Evolutionary conservation across 64 coral and sea anemone genomes (phyloP), one percentile per base, ranked within the genome.

Genomic region (Stichodactyla helianthus): DNA sequence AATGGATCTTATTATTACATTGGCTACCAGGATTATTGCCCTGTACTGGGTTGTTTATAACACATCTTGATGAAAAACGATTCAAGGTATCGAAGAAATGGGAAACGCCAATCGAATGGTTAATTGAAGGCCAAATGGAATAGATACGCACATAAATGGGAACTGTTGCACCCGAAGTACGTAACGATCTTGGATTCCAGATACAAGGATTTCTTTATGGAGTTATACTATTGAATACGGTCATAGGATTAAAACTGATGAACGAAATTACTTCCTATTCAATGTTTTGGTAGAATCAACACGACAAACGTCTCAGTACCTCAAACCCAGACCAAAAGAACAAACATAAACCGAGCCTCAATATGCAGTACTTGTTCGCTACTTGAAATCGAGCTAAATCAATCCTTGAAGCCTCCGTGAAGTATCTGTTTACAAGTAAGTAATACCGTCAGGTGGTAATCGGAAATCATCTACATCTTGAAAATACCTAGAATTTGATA

Each of bases 1-100:
- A 74, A 74, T 74, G 68, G 22, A 74, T 74, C 68, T 74, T 31
- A 27, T 74, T 74, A 11, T 74, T 74, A 35, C 68, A 74, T 74
- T 74, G 68, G 68, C 27, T 74, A 71, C 68, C 23, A 28, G 23
- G 10, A 71, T 7, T 71, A 74, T 68, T 20, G n/a, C 4, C 25
- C 68, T 74, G 68, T 74, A 31, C 10, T 35, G 7, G 23, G n/a
- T 25, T 71, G 17, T 8, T 71, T 71, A 11, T 58, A 15, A 15
- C 14, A 11, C 7, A 26, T 71, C 65, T 19, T 71, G 18, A 71
- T 26, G 23, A 26, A 26, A 26, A 71, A n/a, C 20, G 35, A 44
- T 44, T 58, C 8, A 58, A 15, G 55, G 8, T 58, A 11, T 58
- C 14, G 55, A 11, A 0, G 8, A 11, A 58, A 58, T 58, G 8